phyloP scores from a whole-genome alignment of 2,113 vertebrate species.

The Cynocephalus volans region DNA sequence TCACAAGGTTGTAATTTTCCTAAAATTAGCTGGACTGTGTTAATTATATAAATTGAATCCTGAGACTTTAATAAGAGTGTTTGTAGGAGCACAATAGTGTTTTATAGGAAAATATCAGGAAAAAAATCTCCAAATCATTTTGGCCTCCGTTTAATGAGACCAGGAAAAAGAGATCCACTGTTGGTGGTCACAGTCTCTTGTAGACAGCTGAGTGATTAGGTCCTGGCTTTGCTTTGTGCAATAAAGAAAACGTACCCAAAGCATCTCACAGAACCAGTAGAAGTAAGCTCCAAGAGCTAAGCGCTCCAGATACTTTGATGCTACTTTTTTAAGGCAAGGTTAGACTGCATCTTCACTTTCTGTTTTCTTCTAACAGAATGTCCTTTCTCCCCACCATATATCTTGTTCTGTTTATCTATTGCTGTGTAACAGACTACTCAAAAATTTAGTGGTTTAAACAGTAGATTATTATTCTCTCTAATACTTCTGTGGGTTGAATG shows the following conservation, averaged over 20 bases:
- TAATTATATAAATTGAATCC: constrained; percentile 90
- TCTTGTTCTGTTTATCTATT: background rate
- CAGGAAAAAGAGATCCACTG: constrained; percentile 64
- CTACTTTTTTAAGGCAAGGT: background rate
- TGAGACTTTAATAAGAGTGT: constrained; percentile 86
- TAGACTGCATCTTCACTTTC: background rate
- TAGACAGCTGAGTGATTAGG: background rate
- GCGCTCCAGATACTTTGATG: too few species aligned
- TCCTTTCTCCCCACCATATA: background rate
- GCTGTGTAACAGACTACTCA: background rate
- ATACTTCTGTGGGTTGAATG: background rate
- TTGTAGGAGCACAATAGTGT: constrained; percentile 83
- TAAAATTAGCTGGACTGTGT: constrained; percentile 89
- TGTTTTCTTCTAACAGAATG: background rate
- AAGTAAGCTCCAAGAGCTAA: background rate
- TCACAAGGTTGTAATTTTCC: constrained; percentile 89
- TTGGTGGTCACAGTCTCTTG: constrained; percentile 74
- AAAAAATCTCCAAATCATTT: constrained; percentile 80
- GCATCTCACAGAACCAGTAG: background rate
- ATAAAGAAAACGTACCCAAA: background rate
- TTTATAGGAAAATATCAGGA: constrained; percentile 80
- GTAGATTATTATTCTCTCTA: background rate
- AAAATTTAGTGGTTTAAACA: background rate
- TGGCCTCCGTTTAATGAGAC: constrained; percentile 82
- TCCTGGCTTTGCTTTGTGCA: background rate